Conservation (phyloP, 2,113 vertebrate species). For the Ceyx margarethae region DNA sequence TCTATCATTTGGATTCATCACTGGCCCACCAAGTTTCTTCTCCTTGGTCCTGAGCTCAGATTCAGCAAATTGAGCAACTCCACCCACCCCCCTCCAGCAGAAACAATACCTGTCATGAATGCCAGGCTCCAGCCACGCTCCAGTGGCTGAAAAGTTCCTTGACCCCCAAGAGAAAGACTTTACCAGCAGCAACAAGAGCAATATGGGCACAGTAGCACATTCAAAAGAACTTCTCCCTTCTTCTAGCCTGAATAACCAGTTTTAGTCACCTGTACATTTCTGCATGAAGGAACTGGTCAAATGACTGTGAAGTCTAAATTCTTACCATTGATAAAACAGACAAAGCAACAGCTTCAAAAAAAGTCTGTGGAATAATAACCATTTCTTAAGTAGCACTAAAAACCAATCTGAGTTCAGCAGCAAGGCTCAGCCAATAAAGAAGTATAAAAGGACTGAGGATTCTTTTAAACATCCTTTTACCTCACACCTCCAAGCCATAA, state of each 20-base stretch:
- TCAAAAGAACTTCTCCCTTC: conserved; percentile 6
- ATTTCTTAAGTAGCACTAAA: not conserved
- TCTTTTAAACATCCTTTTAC: conserved; percentile 2
- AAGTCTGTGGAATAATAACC: not conserved
- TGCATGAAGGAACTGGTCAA: not conserved
- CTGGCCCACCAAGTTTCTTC: not conserved
- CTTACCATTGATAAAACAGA: not conserved
- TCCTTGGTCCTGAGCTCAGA: not conserved
- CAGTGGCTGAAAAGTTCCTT: not conserved
- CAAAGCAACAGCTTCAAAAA: not conserved
- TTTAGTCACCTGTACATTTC: not conserved
- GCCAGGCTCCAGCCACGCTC: not conserved
- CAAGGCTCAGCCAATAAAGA: not conserved
- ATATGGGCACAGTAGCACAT: not conserved
- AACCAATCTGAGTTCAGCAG: not conserved
- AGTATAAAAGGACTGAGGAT: not conserved
- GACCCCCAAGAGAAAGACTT: conserved; percentile 6
- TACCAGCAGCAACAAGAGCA: conserved; percentile 13
- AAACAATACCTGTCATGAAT: conserved; percentile 16
- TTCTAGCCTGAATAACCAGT: conserved; percentile 21
- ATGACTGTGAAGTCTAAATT: not conserved
- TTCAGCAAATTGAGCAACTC: not conserved
- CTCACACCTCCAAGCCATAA: not conserved
- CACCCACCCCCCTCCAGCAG: not conserved
- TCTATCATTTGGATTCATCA: not conserved